Conservation (phyloP, 1,140 invertebrate genomes). For the Drosophila trapezifrons region DNA sequence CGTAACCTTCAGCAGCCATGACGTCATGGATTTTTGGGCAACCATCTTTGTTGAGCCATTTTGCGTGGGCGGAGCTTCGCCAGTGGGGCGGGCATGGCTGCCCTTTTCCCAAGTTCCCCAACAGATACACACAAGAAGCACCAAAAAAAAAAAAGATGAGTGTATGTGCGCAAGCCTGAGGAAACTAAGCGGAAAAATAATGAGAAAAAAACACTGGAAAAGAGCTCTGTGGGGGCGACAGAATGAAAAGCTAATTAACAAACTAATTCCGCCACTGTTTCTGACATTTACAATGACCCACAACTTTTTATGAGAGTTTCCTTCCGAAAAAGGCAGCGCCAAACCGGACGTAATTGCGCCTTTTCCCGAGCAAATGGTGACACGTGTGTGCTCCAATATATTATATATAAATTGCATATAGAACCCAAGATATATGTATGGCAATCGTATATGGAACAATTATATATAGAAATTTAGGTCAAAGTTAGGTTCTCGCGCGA, state of each 20-base stretch:
- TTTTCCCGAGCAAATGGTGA: not conserved
- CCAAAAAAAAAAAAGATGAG: conserved; percentile 3
- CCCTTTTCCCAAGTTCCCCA: conserved; percentile 40
- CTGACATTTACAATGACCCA: conserved; percentile 74
- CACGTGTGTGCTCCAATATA: not conserved
- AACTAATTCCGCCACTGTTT: conserved; percentile 80
- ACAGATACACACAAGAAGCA: conserved; percentile 57
- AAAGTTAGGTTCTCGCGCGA: conserved; percentile 33
- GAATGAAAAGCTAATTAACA: conserved; percentile 81
- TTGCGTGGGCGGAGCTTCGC: conserved; percentile 65
- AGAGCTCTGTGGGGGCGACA: conserved; percentile 39
- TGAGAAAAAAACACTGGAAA: not conserved
- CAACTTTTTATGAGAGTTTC: conserved; percentile 74
- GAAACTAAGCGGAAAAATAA: conserved; percentile 11
- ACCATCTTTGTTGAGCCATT: conserved; percentile 66
- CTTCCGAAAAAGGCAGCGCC: conserved; percentile 14
- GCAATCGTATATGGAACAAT: not conserved
- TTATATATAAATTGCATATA: conserved; percentile 19
- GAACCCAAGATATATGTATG: conserved; percentile 12
- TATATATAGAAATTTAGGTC: conserved; percentile 63
- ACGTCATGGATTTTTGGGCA: conserved; percentile 73
- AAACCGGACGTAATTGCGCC: conserved; percentile 41
- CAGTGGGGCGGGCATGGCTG: conserved; percentile 44
- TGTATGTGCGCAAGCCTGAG: conserved; percentile 35
- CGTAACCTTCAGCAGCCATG: conserved; percentile 78